Conservation (phyloP, 2,113 vertebrate species). For the Cyprinus carpio region DNA sequence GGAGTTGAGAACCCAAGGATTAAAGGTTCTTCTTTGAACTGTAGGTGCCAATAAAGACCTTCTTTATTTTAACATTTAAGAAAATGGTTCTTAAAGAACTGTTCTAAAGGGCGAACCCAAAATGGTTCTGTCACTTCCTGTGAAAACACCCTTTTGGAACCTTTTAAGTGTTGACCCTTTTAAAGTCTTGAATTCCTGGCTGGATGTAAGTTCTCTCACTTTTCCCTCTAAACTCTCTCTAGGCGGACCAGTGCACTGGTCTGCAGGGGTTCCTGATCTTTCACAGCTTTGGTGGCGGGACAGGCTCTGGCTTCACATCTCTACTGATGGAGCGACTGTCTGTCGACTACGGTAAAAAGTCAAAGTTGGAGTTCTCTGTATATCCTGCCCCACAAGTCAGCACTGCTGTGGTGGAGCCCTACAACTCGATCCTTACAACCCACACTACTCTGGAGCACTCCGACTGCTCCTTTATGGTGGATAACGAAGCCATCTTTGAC, state of each 20-base stretch:
- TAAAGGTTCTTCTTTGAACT: too few relatives aligned
- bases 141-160: too few relatives aligned
- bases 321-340: slow-evolving; percentile 15
- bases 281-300: slow-evolving; percentile 22
- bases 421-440: slow-evolving; percentile 5
- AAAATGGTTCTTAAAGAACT: too few relatives aligned
- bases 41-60: too few relatives aligned
- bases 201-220: too few relatives aligned
- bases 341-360: slow-evolving; percentile 3
- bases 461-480: neutral
- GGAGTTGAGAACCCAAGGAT: too few relatives aligned
- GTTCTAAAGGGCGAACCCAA: too few relatives aligned
- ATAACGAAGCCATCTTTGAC: slow-evolving; percentile 24
- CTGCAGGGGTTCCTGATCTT: slow-evolving; percentile 21
- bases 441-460: slow-evolving; percentile 25
- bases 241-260: slow-evolving; percentile 21
- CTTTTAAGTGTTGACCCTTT: too few relatives aligned
- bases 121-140: too few relatives aligned
- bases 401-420: slow-evolving; percentile 10
- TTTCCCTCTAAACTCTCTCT: neutral
- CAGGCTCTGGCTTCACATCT: slow-evolving; percentile 20
- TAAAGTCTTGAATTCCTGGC: neutral
- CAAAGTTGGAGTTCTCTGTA: neutral
- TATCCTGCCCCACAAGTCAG: slow-evolving; percentile 23
- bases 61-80: too few relatives aligned